Evolutionary conservation across 2,888 invertebrate species (phyloP), one percentile per base, ranked within the genome.

Genomic region (Agrypnus murinus): DNA sequence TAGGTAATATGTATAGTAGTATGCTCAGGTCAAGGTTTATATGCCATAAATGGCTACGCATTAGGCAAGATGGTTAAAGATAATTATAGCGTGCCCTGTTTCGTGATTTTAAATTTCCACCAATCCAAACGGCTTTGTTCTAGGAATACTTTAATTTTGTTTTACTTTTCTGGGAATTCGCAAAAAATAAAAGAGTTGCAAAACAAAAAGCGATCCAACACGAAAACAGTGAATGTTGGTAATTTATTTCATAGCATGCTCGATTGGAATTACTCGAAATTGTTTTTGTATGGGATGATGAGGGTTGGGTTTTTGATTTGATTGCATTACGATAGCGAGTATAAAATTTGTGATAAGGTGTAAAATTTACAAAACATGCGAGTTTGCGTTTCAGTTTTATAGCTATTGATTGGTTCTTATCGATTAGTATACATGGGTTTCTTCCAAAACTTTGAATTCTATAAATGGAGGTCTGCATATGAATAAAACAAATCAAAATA

Each of bases 21-120:
- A n/a, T n/a, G n/a, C 68, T 65, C 69, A 59, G 74, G 76, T 76
- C 74, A 74, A 76, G 74, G 76, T 71, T 72, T 68, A 60, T 40
- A 12, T 40, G 43, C 9, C 50, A 14, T 63, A 36, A 38, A 59
- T 58, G 25, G 40, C 34, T 32, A 31, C 5, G 5, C 25, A 25
- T 25, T 25, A 25, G 25, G 25, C 14, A 19, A 14, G 19, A 34
- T 48, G 38, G 48, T 48, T 25, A 12, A 38, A n/a, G n/a, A n/a
- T n/a, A n/a, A n/a, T n/a, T 17, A 46, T 60, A 15, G 46, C 60
- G 60, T 58, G 58, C 40, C 7, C 38, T n/a, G 19, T n/a, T 14
- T 15, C 40, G 32, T 10, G 4, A 25, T 25, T 43, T 43, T 59
- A n/a, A 59, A 59, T 7, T 31, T 14, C 31, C 46, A 45, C 12